phyloP scores from a whole-genome alignment of 2,113 vertebrate species.

The Bubo bubo region DNA sequence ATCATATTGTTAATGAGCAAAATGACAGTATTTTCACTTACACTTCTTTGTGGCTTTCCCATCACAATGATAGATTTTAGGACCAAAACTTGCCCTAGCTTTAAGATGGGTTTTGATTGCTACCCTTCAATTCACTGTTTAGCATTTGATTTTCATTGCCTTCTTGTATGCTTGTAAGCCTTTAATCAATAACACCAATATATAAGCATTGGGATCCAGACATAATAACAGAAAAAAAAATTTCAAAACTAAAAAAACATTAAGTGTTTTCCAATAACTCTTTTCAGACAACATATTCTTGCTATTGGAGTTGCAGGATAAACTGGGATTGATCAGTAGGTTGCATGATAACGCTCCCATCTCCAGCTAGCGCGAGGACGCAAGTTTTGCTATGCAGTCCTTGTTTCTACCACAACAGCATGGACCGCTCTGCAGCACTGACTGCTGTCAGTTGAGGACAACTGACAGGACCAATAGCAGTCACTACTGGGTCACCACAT shows the following conservation, averaged over 20 bases:
- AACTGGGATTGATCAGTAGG: background rate
- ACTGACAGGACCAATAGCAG: background rate
- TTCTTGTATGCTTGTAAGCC: background rate
- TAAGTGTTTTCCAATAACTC: background rate
- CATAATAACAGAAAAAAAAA: background rate
- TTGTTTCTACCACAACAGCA: background rate
- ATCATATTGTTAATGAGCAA: background rate
- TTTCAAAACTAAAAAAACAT: background rate
- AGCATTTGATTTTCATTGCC: background rate
- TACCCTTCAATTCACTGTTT: background rate
- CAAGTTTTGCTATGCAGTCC: background rate
- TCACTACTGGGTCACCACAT: background rate
- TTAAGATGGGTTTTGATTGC: background rate
- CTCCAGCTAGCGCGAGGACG: accelerated
- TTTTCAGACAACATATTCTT: background rate
- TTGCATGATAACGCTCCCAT: background rate
- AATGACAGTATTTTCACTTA: background rate
- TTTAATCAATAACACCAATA: background rate
- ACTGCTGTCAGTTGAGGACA: background rate
- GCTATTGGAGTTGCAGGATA: background rate
- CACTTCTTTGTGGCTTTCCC: background rate
- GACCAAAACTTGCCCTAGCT: background rate
- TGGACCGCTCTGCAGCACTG: background rate
- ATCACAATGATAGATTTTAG: background rate
- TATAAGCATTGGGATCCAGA: background rate